A percentile compares a stretch with the other conserved stretches of the same genome.
phyloP scores from a whole-genome alignment of 2,888 invertebrate genomes.

The Drosophila nr. perissopoda region DNA sequence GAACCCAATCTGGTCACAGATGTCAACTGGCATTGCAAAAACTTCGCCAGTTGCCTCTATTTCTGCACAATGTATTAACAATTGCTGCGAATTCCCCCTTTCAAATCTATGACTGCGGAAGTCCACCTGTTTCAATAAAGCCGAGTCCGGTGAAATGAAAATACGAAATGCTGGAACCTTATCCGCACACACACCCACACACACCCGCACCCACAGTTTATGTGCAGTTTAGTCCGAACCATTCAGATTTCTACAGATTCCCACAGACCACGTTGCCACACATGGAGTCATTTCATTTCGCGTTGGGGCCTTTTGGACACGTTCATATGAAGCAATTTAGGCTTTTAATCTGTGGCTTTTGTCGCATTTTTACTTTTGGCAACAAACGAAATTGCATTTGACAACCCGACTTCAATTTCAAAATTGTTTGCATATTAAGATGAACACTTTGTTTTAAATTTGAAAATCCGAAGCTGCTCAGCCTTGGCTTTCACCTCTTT shows the following conservation, averaged over 20 bases:
- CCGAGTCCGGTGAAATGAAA: conserved; percentile 54
- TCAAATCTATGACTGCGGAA: conserved; percentile 34
- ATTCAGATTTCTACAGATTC: conserved; percentile 31
- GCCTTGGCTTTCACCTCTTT: conserved; percentile 15
- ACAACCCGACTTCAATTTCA: neutral
- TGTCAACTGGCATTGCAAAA: conserved; percentile 14
- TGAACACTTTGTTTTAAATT: conserved; percentile 9
- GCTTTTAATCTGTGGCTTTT: conserved; percentile 46
- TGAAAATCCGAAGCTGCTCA: neutral
- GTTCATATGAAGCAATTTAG: conserved; percentile 49
- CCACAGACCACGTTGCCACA: conserved; percentile 15
- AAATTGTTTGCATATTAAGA: neutral
- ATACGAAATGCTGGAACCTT: conserved; percentile 43
- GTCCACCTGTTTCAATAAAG: conserved; percentile 45
- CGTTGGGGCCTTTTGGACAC: conserved; percentile 11
- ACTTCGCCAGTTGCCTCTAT: conserved; percentile 3
- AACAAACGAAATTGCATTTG: conserved; percentile 31
- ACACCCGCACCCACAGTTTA: neutral
- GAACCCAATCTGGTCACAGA: conserved; percentile 16
- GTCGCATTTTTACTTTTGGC: conserved; percentile 26
- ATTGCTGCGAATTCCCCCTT: neutral
- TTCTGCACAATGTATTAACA: neutral
- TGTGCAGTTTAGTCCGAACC: conserved; percentile 13
- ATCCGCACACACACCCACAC: conserved; percentile 31
- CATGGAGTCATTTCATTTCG: conserved; percentile 33